These are phyloP conservation scores for Iguana delicatissima DNA, from an alignment of 2,797 vertebrate genomes.

Conservation along the genomic window DNA sequence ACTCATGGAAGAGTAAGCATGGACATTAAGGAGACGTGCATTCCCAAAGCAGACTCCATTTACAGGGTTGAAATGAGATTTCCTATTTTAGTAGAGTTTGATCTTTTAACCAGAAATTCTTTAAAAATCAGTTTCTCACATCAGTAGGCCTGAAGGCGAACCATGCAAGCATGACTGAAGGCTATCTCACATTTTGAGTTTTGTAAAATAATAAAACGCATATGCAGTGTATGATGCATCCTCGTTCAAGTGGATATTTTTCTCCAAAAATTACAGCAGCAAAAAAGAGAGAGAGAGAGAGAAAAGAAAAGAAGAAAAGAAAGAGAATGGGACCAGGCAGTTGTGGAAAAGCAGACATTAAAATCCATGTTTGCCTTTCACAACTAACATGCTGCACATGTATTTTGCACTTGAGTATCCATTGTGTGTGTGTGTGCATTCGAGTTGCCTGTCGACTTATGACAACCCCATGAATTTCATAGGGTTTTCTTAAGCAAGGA, in stretches of 20 bases:
- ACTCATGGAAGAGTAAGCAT: not conserved
- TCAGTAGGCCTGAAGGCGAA: not conserved
- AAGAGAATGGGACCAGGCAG: not conserved
- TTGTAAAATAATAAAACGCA: not conserved
- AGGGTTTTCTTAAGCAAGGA: no score
- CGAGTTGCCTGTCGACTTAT: no score
- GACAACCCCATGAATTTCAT: no score
- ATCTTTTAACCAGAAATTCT: not conserved
- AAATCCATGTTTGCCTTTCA: not conserved
- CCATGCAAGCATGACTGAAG: not conserved
- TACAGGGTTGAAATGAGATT: not conserved
- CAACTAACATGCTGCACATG: not conserved
- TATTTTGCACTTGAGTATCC: not conserved
- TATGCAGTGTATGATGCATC: not conserved
- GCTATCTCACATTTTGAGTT: slow-evolving; percentile 3
- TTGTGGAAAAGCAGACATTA: not conserved
- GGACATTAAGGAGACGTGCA: no score
- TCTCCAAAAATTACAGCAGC: not conserved
- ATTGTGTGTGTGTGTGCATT: not conserved
- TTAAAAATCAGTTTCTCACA: not conserved
- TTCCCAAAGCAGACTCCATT: not conserved
- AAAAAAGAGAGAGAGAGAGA: no score
- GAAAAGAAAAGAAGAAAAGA: no score
- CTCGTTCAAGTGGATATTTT: not conserved
- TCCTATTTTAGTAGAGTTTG: not conserved